Evolutionary conservation across 1,140 invertebrate genomes (phyloP).

Genomic region (Drosophila lacertosa): DNA sequence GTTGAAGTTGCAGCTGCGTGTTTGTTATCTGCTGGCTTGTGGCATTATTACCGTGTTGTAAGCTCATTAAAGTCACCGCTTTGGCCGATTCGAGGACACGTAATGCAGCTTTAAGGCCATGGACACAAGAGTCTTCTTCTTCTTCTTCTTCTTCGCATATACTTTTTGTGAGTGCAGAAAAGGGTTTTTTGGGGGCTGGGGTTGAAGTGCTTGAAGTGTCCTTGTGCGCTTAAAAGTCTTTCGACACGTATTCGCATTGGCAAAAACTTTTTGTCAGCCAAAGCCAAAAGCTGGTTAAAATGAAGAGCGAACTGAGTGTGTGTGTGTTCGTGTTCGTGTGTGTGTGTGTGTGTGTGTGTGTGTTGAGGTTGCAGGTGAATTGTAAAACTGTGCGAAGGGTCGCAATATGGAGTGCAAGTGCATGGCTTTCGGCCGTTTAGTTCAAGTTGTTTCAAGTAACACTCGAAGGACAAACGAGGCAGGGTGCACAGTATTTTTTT

Average conservation of each 20-base stretch:
- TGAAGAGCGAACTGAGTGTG: slow-evolving; percentile 20
- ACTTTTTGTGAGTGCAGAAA: too few relatives aligned
- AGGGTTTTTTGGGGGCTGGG: too few relatives aligned
- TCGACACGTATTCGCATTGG: slow-evolving; percentile 65
- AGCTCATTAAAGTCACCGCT: slow-evolving; percentile 63
- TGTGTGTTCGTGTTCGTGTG: background rate
- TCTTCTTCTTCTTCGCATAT: too few relatives aligned
- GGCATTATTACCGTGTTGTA: slow-evolving; percentile 50
- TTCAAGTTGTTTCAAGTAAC: slow-evolving; percentile 71
- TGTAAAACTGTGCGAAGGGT: slow-evolving; percentile 24
- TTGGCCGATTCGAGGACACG: slow-evolving; percentile 56
- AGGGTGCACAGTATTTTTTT: too few relatives aligned
- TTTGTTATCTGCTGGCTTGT: slow-evolving; percentile 49
- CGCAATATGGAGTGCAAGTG: slow-evolving; percentile 54
- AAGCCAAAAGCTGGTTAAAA: slow-evolving; percentile 62
- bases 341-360: background rate
- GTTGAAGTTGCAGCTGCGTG: slow-evolving; percentile 45
- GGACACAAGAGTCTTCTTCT: slow-evolving; percentile 8
- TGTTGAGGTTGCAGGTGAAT: background rate
- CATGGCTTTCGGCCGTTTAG: slow-evolving; percentile 69
- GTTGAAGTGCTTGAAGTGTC: slow-evolving; percentile 61
- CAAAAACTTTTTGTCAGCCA: slow-evolving; percentile 71
- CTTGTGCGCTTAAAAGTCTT: slow-evolving; percentile 72
- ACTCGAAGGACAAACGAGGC: slow-evolving; percentile 63
- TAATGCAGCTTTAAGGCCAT: slow-evolving; percentile 53